These are phyloP conservation scores for Ptilonorhynchus violaceus DNA, from an alignment of 2,113 vertebrate species.

Conservation along the genomic window DNA sequence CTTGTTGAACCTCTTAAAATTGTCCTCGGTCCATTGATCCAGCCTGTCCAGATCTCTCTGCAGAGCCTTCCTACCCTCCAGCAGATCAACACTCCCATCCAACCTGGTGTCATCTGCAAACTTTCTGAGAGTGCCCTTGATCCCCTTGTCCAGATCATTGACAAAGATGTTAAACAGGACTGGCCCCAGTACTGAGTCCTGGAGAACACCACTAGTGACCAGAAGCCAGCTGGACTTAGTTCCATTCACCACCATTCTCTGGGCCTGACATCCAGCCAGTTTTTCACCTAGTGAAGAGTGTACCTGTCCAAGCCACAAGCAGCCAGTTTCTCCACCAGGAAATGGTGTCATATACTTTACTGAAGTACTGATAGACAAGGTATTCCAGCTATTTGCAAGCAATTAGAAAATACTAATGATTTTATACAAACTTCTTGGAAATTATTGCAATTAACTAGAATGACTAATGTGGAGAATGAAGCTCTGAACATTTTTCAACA, in stretches of 20 bases:
- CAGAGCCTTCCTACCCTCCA: neutral
- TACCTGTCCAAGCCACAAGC: accelerated
- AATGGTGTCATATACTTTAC: neutral
- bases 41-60: neutral
- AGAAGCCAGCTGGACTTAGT: neutral
- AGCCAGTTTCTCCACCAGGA: neutral
- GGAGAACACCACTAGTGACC: neutral
- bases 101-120: neutral
- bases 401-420: neutral
- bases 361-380: neutral
- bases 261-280: neutral
- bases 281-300: neutral
- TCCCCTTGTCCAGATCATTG: neutral
- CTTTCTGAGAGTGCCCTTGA: neutral
- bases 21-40: accelerated
- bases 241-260: neutral
- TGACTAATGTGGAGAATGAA: neutral
- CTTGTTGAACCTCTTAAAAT: neutral
- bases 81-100: neutral
- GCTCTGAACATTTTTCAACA: neutral
- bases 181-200: neutral
- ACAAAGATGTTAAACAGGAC: neutral
- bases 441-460: neutral
- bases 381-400: neutral
- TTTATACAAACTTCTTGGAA: neutral